A percentile compares a stretch with the other conserved stretches of the same genome.
These are phyloP conservation scores for Sipha flava DNA, from an alignment of 1,140 invertebrate genomes.

Conservation along the genomic window DNA sequence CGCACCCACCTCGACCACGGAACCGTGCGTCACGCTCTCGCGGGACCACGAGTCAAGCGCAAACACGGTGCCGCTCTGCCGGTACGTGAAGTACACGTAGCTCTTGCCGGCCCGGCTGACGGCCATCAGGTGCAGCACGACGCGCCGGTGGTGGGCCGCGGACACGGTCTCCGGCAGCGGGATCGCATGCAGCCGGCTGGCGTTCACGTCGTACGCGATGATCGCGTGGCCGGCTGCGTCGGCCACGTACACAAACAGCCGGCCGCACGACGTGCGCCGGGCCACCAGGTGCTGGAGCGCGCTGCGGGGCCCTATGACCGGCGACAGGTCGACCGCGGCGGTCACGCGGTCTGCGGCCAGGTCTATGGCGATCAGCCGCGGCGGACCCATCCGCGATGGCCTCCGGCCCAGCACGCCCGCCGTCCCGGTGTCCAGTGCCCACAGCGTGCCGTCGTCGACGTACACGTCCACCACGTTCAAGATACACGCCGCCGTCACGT, in stretches of 20 bases:
- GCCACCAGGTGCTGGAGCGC: not conserved
- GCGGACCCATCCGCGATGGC: not conserved
- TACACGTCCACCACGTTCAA: not conserved
- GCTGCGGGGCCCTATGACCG: not conserved
- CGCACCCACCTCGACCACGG: not conserved
- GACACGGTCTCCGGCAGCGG: not conserved
- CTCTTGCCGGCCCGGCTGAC: not conserved
- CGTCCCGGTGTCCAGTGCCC: not conserved
- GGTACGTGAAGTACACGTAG: not conserved
- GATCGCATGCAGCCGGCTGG: not conserved
- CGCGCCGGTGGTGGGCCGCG: not conserved
- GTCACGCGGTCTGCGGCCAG: not conserved
- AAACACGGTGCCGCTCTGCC: not conserved
- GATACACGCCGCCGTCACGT: not conserved
- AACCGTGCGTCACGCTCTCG: not conserved
- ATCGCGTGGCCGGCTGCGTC: not conserved
- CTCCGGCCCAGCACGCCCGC: not conserved
- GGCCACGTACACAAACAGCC: not conserved
- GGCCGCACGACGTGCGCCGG: not conserved
- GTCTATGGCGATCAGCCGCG: not conserved
- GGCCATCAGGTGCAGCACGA: not conserved
- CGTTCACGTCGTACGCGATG: not conserved
- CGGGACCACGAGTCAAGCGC: not conserved
- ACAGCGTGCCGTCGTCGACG: not conserved
- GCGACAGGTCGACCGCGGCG: not conserved